A percentile compares a stretch with the other conserved stretches of the same genome.
Evolutionary conservation across 2,888 invertebrate genomes (phyloP).

Genomic region (Tipula helvola): DNA sequence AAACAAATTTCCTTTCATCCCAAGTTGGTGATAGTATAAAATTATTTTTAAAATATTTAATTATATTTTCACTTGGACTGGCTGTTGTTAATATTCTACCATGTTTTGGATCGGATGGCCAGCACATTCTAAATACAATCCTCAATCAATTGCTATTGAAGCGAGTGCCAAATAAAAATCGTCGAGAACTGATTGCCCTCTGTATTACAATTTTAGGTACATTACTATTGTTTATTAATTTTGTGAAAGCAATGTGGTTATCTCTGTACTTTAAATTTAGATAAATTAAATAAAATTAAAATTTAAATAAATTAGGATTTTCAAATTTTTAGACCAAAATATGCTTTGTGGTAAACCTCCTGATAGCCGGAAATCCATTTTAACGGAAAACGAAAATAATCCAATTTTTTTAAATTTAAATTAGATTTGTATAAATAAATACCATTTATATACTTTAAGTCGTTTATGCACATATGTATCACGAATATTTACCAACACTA

Average conservation of each 20-base stretch:
- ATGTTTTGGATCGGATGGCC: constrained; percentile 87
- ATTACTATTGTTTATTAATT: constrained; percentile 45
- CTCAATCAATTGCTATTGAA: constrained; percentile 44
- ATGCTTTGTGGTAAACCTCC: too few species aligned
- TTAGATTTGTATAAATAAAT: too few species aligned
- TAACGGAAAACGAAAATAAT: too few species aligned
- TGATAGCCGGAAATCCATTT: too few species aligned
- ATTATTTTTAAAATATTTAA: constrained; percentile 66
- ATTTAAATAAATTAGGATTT: neutral
- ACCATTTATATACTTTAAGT: too few species aligned
- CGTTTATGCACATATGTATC: too few species aligned
- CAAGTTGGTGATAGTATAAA: constrained; percentile 56
- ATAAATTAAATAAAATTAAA: neutral
- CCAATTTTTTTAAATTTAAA: too few species aligned
- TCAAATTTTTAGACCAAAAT: too few species aligned
- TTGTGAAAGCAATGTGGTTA: constrained; percentile 19
- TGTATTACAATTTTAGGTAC: constrained; percentile 63
- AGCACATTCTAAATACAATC: constrained; percentile 66
- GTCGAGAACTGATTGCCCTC: constrained; percentile 50
- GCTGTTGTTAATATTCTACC: constrained; percentile 86
- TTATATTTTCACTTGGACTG: constrained; percentile 79
- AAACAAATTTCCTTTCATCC: constrained; percentile 45
- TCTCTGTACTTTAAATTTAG: constrained; percentile 20
- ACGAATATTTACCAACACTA: too few species aligned
- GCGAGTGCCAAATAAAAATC: constrained; percentile 39